phyloP scores from a whole-genome alignment of 53 echinoderm and acorn worm genomes.

The Actinopyga echinites region DNA sequence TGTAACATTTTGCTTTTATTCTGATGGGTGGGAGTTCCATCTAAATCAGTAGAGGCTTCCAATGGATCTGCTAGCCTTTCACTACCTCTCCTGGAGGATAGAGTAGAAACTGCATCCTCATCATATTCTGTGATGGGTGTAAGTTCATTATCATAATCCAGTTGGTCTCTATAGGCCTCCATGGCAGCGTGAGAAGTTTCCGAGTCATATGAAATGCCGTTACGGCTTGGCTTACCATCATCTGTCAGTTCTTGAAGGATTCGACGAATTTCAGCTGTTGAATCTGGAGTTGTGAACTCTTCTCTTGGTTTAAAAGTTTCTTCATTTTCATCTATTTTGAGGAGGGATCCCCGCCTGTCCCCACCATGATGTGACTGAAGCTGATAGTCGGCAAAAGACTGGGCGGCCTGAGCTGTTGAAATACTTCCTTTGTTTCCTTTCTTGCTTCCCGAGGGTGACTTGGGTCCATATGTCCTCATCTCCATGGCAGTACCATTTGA shows the following conservation, averaged over 20 bases:
- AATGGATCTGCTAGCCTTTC: constrained; percentile 30
- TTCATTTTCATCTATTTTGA: constrained; percentile 27
- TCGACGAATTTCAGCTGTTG: constrained; percentile 31
- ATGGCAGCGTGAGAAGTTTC: constrained; percentile 2
- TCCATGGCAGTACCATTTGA: neutral
- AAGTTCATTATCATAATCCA: constrained; percentile 74
- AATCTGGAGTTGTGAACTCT: neutral
- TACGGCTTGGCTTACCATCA: constrained; percentile 17
- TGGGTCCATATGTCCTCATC: neutral
- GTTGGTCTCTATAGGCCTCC: constrained; percentile 50
- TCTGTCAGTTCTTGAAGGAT: constrained; percentile 22
- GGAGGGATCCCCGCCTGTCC: neutral
- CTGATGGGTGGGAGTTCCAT: neutral
- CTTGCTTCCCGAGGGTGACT: neutral
- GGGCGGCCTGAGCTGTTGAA: constrained; percentile 20
- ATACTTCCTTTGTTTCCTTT: neutral
- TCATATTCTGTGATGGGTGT: constrained; percentile 69
- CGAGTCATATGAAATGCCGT: constrained; percentile 13
- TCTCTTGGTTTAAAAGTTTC: constrained; percentile 7
- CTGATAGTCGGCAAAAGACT: constrained; percentile 24
- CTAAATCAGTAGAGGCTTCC: neutral
- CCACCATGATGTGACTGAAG: neutral
- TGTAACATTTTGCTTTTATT: neutral
- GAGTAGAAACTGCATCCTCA: constrained; percentile 59
- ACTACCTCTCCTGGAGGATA: constrained; percentile 63